Conservation (phyloP, 2,888 invertebrate species). For the Quadriops clusia region DNA sequence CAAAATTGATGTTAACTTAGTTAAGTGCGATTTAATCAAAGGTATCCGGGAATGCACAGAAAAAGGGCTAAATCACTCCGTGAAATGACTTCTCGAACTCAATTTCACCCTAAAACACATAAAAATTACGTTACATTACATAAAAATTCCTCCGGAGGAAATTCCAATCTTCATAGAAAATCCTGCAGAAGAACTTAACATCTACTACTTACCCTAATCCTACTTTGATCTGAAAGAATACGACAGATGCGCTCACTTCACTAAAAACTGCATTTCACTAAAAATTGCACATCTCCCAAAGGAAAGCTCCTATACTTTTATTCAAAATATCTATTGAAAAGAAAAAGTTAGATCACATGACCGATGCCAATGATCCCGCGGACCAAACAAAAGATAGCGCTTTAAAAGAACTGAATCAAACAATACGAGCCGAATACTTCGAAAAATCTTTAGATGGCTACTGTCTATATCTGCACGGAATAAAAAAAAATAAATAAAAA, state of each 20-base stretch:
- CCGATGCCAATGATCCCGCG: constrained; percentile 44
- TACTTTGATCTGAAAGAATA: constrained; percentile 88
- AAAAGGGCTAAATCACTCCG: constrained; percentile 66
- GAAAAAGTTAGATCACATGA: constrained; percentile 73
- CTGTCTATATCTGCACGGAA: constrained; percentile 77
- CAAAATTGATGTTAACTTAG: constrained; percentile 43
- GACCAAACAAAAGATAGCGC: constrained; percentile 43
- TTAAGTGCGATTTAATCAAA: constrained; percentile 52
- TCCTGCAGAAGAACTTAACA: constrained; percentile 52
- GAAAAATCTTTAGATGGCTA: constrained; percentile 71
- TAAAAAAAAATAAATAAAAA: too few species aligned
- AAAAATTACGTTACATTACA: constrained; percentile 50
- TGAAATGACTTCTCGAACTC: constrained; percentile 83
- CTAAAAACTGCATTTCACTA: constrained; percentile 60
- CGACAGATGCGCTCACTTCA: constrained; percentile 73
- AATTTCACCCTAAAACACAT: constrained; percentile 63
- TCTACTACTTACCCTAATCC: constrained; percentile 68
- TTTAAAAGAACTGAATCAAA: constrained; percentile 44
- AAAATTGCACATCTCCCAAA: too few species aligned
- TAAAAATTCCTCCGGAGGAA: constrained; percentile 46
- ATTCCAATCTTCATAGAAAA: constrained; percentile 37
- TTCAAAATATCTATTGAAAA: too few species aligned
- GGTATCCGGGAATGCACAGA: constrained; percentile 65
- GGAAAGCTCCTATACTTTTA: constrained; percentile 77
- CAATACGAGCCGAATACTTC: constrained; percentile 45